Evolutionary conservation across 64 coral and sea anemone genomes (phyloP), one percentile per base, ranked within the genome.

Genomic region (Montipora efflorescens): DNA sequence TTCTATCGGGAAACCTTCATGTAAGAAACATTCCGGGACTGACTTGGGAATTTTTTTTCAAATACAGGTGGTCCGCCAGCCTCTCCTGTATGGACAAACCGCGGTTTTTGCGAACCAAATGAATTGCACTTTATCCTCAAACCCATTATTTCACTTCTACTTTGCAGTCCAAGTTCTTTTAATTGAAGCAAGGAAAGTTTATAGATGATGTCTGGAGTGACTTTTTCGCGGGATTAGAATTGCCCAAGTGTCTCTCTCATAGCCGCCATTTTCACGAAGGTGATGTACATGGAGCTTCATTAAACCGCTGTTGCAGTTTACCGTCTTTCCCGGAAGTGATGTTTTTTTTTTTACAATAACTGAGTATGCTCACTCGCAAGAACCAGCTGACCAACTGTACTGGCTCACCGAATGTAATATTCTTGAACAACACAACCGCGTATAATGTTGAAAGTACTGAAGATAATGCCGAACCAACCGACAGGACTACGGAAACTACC

Each of bases 361-460:
- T 87, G 48, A 81, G 0, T 80, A 53, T 47, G n/a, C 55, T 51
- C 59, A 57, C 59, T 53, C 51, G 23, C 48, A 3, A 57, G 53
- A 57, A 22, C n/a, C 79, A 81, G 79, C 79, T 81, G 79, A 81
- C 48, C 46, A 81, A 81, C n/a, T 57, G 16, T 81, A 81, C 79
- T 81, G 48, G 79, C 79, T 83, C 52, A 83, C 80, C 57, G 25
- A 83, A 83, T 83, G 28, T 81, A 58, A 1, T 2, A 18, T 20
- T 45, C 0, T 8, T 45, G 58, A 62, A 62, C 21, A 19, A 83
- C 80, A 64, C 61, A 0, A 64, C 61, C 61, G 13, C 61, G 61
- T 64, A 64, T 64, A 64, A 64, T 64, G 61, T 64, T 64, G 61
- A 64, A 64, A 64, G 9, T 12, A 64, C 61, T 12, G 9, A 64